phyloP scores from a whole-genome alignment of 2,888 invertebrate genomes.

The Amphiduros pacificus region DNA sequence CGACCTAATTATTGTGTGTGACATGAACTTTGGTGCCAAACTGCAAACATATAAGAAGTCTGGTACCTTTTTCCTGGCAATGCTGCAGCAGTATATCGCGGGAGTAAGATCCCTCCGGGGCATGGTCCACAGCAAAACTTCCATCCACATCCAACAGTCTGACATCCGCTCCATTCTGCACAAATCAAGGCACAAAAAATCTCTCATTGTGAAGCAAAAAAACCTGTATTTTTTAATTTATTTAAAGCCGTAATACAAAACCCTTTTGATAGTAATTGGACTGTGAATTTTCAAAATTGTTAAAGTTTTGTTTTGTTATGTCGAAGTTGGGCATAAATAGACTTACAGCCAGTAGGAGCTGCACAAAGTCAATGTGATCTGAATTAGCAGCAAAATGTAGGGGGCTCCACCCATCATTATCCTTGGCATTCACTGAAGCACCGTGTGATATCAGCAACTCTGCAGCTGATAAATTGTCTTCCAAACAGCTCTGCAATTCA shows the following conservation, averaged over 20 bases:
- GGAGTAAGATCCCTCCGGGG: constrained; percentile 23
- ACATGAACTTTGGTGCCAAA: too few species aligned
- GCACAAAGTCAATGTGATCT: constrained; percentile 41
- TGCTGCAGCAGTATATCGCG: constrained; percentile 31
- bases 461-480: constrained; percentile 39
- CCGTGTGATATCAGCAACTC: constrained; percentile 38
- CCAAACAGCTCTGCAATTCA: constrained; percentile 43
- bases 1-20: too few species aligned
- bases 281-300: too few species aligned
- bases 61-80: constrained; percentile 32
- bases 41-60: neutral
- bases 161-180: constrained; percentile 40
- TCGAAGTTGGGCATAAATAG: too few species aligned
- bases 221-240: neutral
- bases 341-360: constrained; percentile 40
- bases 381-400: constrained; percentile 45
- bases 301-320: too few species aligned
- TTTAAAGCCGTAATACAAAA: neutral
- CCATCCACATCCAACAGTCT: constrained; percentile 41
- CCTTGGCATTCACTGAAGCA: constrained; percentile 38
- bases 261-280: too few species aligned
- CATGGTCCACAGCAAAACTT: constrained; percentile 40
- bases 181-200: neutral
- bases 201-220: neutral
- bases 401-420: constrained; percentile 49